Percentiles rank a stretch among this genome's conserved stretches.
phyloP scores from a whole-genome alignment of 2,888 invertebrate genomes.

The Subacronicta megacephala region DNA sequence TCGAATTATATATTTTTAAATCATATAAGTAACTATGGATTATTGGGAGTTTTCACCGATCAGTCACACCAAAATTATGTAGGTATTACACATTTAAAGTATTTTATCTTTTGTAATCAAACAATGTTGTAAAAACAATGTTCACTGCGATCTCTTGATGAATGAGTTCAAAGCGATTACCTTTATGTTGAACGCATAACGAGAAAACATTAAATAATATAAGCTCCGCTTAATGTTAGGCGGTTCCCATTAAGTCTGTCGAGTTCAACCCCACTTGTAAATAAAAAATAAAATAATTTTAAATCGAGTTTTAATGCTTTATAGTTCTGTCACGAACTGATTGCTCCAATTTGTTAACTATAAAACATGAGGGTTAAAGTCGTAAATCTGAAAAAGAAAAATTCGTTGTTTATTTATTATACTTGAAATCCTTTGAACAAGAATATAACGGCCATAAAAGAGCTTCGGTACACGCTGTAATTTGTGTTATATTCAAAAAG shows the following conservation, averaged over 20 bases:
- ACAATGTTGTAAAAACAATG: conserved; percentile 15
- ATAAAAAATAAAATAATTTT: conserved; percentile 60
- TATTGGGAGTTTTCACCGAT: too few species aligned
- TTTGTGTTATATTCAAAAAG: conserved; percentile 63
- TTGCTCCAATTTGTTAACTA: conserved; percentile 83
- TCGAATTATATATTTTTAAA: too few species aligned
- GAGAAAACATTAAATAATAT: conserved; percentile 29
- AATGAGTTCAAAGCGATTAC: conserved; percentile 28
- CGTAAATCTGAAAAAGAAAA: conserved; percentile 72
- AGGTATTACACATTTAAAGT: too few species aligned
- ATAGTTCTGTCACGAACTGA: conserved; percentile 72
- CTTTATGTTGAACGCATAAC: conserved; percentile 10
- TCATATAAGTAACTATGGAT: too few species aligned
- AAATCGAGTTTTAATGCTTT: conserved; percentile 72
- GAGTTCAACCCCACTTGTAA: conserved; percentile 45
- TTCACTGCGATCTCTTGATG: conserved; percentile 6
- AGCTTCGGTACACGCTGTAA: conserved; percentile 48
- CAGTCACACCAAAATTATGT: too few species aligned
- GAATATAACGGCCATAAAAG: conserved; percentile 70
- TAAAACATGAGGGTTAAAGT: conserved; percentile 66
- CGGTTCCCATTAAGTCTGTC: conserved; percentile 22
- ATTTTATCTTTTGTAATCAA: conserved; percentile 22
- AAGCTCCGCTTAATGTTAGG: conserved; percentile 31
- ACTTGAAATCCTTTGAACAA: conserved; percentile 54
- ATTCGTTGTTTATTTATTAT: conserved; percentile 66